Evolutionary conservation across 2,797 vertebrate species (phyloP).

Genomic region (Mus spretus): DNA sequence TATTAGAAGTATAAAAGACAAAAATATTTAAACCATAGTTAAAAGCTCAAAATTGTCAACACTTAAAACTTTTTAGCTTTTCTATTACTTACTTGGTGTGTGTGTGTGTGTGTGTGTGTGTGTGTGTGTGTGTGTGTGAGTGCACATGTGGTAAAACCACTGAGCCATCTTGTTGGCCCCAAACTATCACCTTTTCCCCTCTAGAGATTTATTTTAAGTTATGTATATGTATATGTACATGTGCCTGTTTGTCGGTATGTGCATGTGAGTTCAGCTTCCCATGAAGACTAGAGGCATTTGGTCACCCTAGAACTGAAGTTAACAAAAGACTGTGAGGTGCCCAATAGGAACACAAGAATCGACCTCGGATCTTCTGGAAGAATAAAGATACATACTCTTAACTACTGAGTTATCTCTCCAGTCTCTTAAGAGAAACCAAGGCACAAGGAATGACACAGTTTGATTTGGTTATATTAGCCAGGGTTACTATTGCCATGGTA

Average conservation of each 20-base stretch:
- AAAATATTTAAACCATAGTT: not conserved
- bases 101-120: too few species aligned
- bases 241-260: not conserved
- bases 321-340: not conserved
- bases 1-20: not conserved
- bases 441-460: not conserved
- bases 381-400: not conserved
- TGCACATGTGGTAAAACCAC: not conserved
- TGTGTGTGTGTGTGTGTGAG: not conserved
- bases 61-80: not conserved
- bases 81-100: not conserved
- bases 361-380: not conserved
- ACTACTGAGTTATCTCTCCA: not conserved
- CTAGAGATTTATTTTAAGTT: not conserved
- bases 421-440: not conserved
- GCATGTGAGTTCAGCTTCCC: not conserved
- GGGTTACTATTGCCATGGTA: not conserved
- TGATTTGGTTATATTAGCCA: not conserved
- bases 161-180: not conserved
- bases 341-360: not conserved
- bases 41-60: not conserved
- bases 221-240: not conserved
- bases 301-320: not conserved
- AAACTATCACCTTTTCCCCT: not conserved
- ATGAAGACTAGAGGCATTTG: not conserved